Evolutionary conservation across 2,888 invertebrate species (phyloP).

Genomic region (Drosophila meridiana): DNA sequence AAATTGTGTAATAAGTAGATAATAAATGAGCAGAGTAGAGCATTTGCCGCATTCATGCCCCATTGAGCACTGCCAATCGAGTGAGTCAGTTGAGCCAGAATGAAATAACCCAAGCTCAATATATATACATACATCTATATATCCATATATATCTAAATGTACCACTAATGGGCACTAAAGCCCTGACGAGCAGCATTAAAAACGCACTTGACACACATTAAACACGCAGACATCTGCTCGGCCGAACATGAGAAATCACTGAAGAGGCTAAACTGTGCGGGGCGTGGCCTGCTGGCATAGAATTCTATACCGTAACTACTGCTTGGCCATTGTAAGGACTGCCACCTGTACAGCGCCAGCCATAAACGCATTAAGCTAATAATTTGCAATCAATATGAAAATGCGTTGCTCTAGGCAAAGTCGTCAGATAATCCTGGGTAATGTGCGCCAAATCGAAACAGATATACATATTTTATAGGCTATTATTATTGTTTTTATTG

Average conservation of each 20-base stretch:
- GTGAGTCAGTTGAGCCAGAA: slow-evolving; percentile 53
- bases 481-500: slow-evolving; percentile 48
- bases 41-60: slow-evolving; percentile 70
- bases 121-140: slow-evolving; percentile 2
- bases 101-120: slow-evolving; percentile 15
- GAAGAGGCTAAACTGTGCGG: not conserved
- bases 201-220: slow-evolving; percentile 75
- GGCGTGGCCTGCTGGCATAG: not conserved
- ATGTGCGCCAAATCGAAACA: slow-evolving; percentile 23
- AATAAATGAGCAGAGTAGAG: slow-evolving; percentile 64
- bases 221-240: slow-evolving; percentile 29
- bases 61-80: slow-evolving; percentile 65
- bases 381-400: slow-evolving; percentile 73
- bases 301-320: not conserved
- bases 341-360: slow-evolving; percentile 35
- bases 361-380: slow-evolving; percentile 67
- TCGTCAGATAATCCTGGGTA: slow-evolving; percentile 40
- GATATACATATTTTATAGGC: slow-evolving; percentile 44
- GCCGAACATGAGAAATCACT: slow-evolving; percentile 3
- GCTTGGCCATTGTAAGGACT: not conserved
- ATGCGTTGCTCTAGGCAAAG: slow-evolving; percentile 30
- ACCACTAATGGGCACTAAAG: slow-evolving; percentile 67
- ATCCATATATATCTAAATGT: not conserved
- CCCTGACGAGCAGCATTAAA: slow-evolving; percentile 67
- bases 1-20: slow-evolving; percentile 74